phyloP scores from a whole-genome alignment of 2,113 vertebrate species.

The Micronycteris hirsuta region DNA sequence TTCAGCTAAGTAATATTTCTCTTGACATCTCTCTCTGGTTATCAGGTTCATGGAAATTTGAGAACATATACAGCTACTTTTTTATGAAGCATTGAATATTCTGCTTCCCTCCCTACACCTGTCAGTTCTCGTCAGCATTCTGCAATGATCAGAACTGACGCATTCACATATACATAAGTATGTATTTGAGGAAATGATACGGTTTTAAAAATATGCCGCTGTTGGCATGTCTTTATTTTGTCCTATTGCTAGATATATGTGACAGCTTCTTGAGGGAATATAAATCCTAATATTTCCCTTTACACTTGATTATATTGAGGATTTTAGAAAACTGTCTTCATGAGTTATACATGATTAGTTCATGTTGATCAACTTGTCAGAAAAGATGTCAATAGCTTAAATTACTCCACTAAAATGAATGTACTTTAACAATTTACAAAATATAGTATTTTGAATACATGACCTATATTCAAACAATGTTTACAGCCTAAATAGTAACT shows the following conservation, averaged over 20 bases:
- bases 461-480: not conserved
- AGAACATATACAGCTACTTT: not conserved
- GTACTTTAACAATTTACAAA: not conserved
- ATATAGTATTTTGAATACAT: slow-evolving; percentile 2
- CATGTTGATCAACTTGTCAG: not conserved
- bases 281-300: not conserved
- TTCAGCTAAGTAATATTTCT: slow-evolving; percentile 40
- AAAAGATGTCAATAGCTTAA: slow-evolving; percentile 10
- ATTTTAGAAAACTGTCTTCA: slow-evolving; percentile 18
- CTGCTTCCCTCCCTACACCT: not conserved
- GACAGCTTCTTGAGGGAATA: not conserved
- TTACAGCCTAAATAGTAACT: not conserved
- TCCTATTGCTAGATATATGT: not conserved
- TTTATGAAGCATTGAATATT: not conserved
- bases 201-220: slow-evolving; percentile 20
- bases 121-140: not conserved
- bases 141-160: not conserved
- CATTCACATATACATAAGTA: not conserved
- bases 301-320: not conserved
- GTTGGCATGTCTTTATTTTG: not conserved
- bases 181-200: not conserved
- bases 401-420: not conserved
- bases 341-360: not conserved
- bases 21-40: not conserved
- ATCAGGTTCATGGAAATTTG: slow-evolving; percentile 35